Evolutionary conservation across 2,888 invertebrate species (phyloP), one percentile per base, ranked within the genome.

Genomic region (Syrphus vitripennis): DNA sequence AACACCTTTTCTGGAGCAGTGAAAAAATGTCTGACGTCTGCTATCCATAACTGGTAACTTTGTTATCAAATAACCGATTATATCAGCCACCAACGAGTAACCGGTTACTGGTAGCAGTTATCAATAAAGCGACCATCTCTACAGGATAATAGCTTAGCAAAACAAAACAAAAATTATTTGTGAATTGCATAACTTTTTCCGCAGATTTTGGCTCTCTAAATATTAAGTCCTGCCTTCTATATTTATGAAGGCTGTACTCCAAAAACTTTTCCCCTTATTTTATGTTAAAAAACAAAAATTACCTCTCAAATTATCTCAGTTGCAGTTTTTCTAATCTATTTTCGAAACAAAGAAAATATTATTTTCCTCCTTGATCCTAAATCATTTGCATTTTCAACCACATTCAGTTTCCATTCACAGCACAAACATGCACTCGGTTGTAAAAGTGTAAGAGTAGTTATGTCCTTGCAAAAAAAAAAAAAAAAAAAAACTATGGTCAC

Each of bases 351-450:
- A 19, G 45, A 67, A 67, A 48, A 34, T 65, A 6, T 55, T 40
- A 74, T 53, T 48, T 37, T 45, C 3, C 34, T 29, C 16, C 55
- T 12, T 10, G 31, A 16, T 34, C 34, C 65, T 75, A 71, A 76
- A 76, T 84, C 83, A 80, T 81, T 76, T 86, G 76, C 77, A 86
- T 81, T 86, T 45, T 29, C 45, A 72, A 77, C 80, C 29, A 31
- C 45, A 71, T 59, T 57, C 63, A 45, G n/a, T 19, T 19, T 7
- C 16, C 40, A 42, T 31, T 34, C 12, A 5, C 2, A 21, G 16
- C 29, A 65, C 9, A 29, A 65, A 19, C 29, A 48, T 67, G 34
- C 48, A 48, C 65, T 31, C 50, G 1, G 21, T 16, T 55, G 42
- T 29, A 65, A 45, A 21, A 34, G 19, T 48, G 29, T 31, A 21